Evolutionary conservation across 2,888 invertebrate genomes (phyloP).

Genomic region (Yponomeuta evonymella): DNA sequence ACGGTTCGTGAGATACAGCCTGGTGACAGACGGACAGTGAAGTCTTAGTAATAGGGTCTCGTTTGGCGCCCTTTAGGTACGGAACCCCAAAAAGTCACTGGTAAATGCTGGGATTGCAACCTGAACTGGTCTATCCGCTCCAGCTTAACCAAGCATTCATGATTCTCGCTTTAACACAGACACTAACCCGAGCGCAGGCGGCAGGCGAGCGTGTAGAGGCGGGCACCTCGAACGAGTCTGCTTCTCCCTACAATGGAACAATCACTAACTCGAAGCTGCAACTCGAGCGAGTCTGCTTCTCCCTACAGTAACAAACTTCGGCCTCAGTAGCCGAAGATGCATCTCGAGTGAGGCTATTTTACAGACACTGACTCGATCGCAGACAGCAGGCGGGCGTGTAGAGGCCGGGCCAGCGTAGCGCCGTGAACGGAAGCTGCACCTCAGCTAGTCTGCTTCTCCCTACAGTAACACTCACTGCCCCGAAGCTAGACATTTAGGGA

Average conservation of each 20-base stretch:
- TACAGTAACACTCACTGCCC: background rate
- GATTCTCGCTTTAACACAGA: too few relatives aligned
- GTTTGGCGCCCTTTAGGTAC: too few relatives aligned
- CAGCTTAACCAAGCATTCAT: too few relatives aligned
- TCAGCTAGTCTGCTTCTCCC: slow-evolving; percentile 80
- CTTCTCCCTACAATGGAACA: background rate
- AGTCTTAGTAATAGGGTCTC: too few relatives aligned
- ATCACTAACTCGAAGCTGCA: too few relatives aligned
- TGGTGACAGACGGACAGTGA: too few relatives aligned
- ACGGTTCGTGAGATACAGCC: too few relatives aligned
- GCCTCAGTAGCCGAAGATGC: too few relatives aligned
- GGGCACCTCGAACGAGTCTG: slow-evolving; percentile 75
- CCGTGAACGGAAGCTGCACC: slow-evolving; percentile 96
- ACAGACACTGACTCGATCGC: slow-evolving; percentile 78
- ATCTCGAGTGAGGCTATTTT: too few relatives aligned
- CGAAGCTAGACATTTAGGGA: background rate
- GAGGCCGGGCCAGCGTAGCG: slow-evolving; percentile 94
- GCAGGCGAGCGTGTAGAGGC: slow-evolving; percentile 93
- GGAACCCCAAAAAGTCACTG: too few relatives aligned
- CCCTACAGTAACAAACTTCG: background rate
- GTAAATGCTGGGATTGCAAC: too few relatives aligned
- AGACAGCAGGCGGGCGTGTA: slow-evolving; percentile 96
- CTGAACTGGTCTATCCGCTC: too few relatives aligned
- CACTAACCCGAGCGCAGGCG: slow-evolving; percentile 78
- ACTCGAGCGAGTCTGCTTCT: slow-evolving; percentile 71